Conservation (phyloP, 1,140 invertebrate species). For the Paraescarpia echinospica region DNA sequence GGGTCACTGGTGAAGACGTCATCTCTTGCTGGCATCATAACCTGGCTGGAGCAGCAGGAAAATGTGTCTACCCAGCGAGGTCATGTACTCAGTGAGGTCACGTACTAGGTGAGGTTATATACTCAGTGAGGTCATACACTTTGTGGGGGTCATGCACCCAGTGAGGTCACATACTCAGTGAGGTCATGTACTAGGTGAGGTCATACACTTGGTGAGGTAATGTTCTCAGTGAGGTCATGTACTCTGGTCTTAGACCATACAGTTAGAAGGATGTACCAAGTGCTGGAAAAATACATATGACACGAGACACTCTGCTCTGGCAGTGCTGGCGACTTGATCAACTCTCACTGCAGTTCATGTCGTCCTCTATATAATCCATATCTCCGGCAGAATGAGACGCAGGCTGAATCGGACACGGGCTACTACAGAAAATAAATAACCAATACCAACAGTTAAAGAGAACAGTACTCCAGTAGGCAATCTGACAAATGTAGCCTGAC, state of each 20-base stretch:
- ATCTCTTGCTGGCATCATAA: too few relatives aligned
- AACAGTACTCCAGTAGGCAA: neutral
- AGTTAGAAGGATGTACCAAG: neutral
- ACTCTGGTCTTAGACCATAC: neutral
- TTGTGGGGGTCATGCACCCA: too few relatives aligned
- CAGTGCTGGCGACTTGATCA: neutral
- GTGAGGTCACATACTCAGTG: neutral
- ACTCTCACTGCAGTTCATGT: neutral
- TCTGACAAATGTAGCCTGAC: neutral
- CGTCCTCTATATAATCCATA: neutral
- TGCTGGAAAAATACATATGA: neutral
- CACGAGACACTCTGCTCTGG: neutral
- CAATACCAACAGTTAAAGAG: neutral
- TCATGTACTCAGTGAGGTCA: neutral
- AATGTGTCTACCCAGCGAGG: neutral
- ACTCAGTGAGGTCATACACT: neutral
- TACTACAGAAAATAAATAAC: neutral
- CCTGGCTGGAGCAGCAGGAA: too few relatives aligned
- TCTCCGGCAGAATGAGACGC: too few relatives aligned
- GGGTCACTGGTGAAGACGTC: neutral
- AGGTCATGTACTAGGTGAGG: neutral
- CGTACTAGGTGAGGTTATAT: neutral
- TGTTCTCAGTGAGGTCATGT: neutral
- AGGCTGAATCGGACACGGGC: neutral
- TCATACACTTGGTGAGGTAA: neutral